These are phyloP conservation scores for Castor canadensis DNA, from an alignment of 2,113 vertebrate genomes.

Conservation along the genomic window DNA sequence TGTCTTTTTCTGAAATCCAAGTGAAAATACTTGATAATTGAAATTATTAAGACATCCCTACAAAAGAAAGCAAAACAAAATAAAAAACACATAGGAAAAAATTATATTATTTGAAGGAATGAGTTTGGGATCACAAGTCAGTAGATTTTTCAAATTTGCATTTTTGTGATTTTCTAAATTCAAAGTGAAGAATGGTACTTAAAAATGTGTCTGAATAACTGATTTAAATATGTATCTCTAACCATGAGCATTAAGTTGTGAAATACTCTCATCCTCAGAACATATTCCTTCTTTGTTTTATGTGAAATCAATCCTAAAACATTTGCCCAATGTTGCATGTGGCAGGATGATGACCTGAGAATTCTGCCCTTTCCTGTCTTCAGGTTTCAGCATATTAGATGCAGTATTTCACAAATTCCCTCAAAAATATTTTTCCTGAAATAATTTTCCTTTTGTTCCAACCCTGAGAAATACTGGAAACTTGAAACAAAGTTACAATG, in stretches of 20 bases:
- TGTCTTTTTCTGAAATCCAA: not conserved
- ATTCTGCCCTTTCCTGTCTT: not conserved
- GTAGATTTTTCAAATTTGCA: not conserved
- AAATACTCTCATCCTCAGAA: not conserved
- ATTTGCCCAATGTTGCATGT: not conserved
- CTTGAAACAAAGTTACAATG: not conserved
- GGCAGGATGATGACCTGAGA: not conserved
- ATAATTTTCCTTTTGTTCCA: not conserved
- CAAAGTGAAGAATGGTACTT: not conserved
- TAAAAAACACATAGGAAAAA: not conserved
- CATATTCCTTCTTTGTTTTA: not conserved
- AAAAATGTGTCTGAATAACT: not conserved
- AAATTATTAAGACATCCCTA: not conserved
- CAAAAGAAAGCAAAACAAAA: not conserved
- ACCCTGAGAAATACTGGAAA: fast-evolving
- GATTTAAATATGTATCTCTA: not conserved
- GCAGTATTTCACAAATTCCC: not conserved
- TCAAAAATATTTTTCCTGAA: not conserved
- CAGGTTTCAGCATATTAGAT: not conserved
- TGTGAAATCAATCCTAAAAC: not conserved
- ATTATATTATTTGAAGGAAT: not conserved
- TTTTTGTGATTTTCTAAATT: not conserved
- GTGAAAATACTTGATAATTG: not conserved
- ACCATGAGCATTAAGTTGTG: not conserved
- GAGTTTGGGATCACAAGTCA: not conserved